Percentiles rank a stretch among this genome's conserved stretches.
Conservation (phyloP, 2,113 vertebrate species). For the Mohoua ochrocephala region DNA sequence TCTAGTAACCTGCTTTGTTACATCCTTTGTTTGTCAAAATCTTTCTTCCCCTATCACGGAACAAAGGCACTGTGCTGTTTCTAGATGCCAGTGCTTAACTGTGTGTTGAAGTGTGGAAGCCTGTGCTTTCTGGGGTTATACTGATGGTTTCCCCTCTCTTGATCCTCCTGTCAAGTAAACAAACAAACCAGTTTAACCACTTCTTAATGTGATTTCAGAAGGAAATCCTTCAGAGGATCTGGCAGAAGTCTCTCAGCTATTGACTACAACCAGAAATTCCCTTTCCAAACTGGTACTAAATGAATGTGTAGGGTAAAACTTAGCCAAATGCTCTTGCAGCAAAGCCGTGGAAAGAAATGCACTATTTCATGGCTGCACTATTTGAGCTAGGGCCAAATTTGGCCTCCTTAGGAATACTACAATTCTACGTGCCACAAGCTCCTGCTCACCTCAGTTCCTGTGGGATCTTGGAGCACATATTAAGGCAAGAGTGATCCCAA, state of each 20-base stretch:
- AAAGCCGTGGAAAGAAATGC: neutral
- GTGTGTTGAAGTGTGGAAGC: neutral
- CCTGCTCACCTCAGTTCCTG: neutral
- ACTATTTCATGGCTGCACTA: neutral
- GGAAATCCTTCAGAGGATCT: neutral
- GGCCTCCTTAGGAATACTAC: neutral
- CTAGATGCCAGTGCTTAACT: neutral
- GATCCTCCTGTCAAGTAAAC: neutral
- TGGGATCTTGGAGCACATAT: neutral
- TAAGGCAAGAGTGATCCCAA: neutral
- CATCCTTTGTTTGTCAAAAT: neutral
- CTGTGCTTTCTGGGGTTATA: neutral
- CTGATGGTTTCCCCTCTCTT: neutral
- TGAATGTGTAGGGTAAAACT: neutral
- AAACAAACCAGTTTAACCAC: neutral
- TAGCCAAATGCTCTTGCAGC: neutral
- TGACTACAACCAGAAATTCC: neutral
- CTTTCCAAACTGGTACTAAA: neutral
- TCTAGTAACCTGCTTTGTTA: neutral
- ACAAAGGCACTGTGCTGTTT: neutral
- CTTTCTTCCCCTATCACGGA: neutral
- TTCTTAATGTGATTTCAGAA: neutral
- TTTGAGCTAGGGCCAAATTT: neutral
- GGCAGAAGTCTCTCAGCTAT: neutral
- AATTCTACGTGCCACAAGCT: neutral